phyloP scores from a whole-genome alignment of 2,797 vertebrate genomes.

The Rallus crepitans region DNA sequence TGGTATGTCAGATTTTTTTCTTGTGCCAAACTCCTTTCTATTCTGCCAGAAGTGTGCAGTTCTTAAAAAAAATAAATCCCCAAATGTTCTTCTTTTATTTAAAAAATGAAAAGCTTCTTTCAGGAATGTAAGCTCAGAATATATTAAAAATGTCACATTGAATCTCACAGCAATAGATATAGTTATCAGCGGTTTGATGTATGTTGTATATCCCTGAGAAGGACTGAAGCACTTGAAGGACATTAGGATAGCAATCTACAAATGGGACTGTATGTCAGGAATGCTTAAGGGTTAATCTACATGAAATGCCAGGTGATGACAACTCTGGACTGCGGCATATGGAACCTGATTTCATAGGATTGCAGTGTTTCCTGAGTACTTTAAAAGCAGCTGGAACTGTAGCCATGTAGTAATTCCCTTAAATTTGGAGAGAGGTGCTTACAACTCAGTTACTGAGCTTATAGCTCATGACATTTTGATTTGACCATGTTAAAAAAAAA shows the following conservation, averaged over 20 bases:
- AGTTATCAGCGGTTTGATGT: background rate
- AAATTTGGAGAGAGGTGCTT: background rate
- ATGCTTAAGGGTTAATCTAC: slow-evolving; percentile 1
- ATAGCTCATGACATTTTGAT: background rate
- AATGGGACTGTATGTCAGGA: background rate
- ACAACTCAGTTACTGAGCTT: background rate
- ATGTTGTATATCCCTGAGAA: background rate
- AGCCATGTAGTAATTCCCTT: background rate
- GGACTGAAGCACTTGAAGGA: background rate
- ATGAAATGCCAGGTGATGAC: background rate
- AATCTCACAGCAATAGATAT: background rate
- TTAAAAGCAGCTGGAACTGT: background rate
- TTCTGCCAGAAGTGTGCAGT: background rate
- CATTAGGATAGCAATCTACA: background rate
- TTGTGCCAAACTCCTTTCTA: background rate
- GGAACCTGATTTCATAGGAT: background rate
- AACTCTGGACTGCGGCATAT: background rate
- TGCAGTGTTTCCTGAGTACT: background rate
- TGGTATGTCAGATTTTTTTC: background rate
- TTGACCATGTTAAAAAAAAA: background rate
- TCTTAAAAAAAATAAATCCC: background rate
- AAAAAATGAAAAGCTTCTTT: slow-evolving; percentile 42
- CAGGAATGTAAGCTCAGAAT: background rate
- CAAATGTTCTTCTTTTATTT: slow-evolving; percentile 1
- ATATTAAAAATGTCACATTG: slow-evolving; percentile 51